Evolutionary conservation across 1,140 invertebrate genomes (phyloP).

Genomic region (Lethrus apterus): DNA sequence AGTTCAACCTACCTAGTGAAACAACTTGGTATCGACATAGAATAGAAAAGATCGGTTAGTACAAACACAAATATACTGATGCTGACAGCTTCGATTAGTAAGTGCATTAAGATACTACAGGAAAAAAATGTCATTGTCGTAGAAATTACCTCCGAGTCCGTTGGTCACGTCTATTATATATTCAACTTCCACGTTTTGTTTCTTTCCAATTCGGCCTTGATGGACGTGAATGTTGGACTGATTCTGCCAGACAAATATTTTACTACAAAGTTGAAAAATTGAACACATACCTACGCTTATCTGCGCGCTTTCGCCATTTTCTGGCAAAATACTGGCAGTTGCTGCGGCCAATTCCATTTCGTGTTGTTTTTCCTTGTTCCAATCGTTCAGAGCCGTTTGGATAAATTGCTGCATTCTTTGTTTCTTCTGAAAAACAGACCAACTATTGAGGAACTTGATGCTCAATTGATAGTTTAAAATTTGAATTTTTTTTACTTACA

Average conservation of each 20-base stretch:
- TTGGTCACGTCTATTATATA: slow-evolving; percentile 31
- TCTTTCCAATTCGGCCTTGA: slow-evolving; percentile 2
- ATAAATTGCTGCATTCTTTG: slow-evolving; percentile 38
- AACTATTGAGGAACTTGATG: slow-evolving; percentile 6
- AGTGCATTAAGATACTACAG: neutral
- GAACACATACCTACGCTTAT: slow-evolving; percentile 2
- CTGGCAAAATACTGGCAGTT: slow-evolving; percentile 35
- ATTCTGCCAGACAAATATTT: slow-evolving; percentile 11
- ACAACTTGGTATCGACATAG: slow-evolving; percentile 20
- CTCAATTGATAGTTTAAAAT: slow-evolving; percentile 6
- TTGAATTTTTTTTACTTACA: slow-evolving; percentile 29
- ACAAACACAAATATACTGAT: too few relatives aligned
- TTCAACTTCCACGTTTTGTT: slow-evolving; percentile 30
- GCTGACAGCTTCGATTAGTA: too few relatives aligned
- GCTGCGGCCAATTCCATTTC: slow-evolving; percentile 38
- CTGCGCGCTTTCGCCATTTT: slow-evolving; percentile 8
- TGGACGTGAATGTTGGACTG: slow-evolving; percentile 10
- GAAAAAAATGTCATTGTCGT: slow-evolving; percentile 8
- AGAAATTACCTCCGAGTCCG: slow-evolving; percentile 32
- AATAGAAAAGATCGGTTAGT: slow-evolving; percentile 20
- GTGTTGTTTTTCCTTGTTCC: slow-evolving; percentile 19
- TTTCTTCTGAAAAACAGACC: slow-evolving; percentile 25
- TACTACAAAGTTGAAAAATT: neutral
- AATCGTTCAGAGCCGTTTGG: slow-evolving; percentile 24
- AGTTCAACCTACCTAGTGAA: slow-evolving; percentile 23